Base-by-base conservation (phyloP, 2,888 invertebrate genomes). In the Eupithecia dodoneata region DNA sequence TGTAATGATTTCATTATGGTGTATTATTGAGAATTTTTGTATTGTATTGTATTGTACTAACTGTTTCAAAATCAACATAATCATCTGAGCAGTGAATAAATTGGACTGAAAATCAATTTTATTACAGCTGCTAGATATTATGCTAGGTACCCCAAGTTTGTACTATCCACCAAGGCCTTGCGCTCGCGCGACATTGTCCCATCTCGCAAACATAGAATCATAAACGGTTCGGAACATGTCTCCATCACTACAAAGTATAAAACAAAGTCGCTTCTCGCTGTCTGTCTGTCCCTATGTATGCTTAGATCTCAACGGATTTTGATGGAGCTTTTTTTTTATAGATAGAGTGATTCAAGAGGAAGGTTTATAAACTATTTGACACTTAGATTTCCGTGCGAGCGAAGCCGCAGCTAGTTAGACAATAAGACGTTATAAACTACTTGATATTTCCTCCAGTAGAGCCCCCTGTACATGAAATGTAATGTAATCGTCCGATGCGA, bases 391-490 rank as follows among this genome's bases (percentile, higher is more conserved):
- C 30, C 30, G 30, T 30, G 30, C 30, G 30, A 1, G 30, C 30
- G 30, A 30, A 30, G 30, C 30, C 30, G 30, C 30, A 30, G 30
- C 30, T 30, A 30, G 30, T 30, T 3, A n/a, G 52, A 55, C 13
- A 55, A 6, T 15, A 55, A n/a, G 7, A 55, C 18, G 18, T 59
- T 18, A 7, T 18, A 59, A 59, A 59, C 18, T 18, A 2, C 59
- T n/a, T 59, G 9, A 18, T 59, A 0, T 42, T 70, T 44, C 52
- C 47, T 10, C 15, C 7, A 13, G 59, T 59, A 59, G 59, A 63
- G 45, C 77, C 75, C 12, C 75, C 75, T 75, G 70, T 71, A 59
- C 12, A 52, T 55, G 44, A 42, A 66, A 66, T 73, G 30, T 47
- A 73, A 49, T 63, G 30, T 47, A 73, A 49, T 63, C 73, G 67